Conservation (phyloP, 1,140 invertebrate genomes). For the Lineus longissimus region DNA sequence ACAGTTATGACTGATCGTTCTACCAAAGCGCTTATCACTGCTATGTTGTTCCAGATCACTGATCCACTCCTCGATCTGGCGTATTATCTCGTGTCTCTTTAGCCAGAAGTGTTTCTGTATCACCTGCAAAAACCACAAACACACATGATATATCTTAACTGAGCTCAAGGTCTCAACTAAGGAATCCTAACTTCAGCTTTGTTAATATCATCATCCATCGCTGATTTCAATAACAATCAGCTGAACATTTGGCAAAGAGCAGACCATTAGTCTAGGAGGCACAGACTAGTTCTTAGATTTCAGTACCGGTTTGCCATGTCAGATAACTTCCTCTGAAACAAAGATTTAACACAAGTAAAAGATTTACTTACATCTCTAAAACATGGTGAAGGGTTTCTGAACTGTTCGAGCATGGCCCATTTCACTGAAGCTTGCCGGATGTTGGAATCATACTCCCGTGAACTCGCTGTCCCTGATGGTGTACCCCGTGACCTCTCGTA, state of each 20-base stretch:
- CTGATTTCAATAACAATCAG: not conserved
- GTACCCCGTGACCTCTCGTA: conserved; percentile 90
- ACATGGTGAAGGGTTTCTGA: conserved; percentile 84
- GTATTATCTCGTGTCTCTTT: conserved; percentile 84
- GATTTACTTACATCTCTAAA: conserved; percentile 74
- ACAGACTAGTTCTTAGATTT: too few species aligned
- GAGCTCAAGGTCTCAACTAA: not conserved
- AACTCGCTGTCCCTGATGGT: conserved; percentile 77
- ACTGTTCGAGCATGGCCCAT: conserved; percentile 94
- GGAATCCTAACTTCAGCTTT: not conserved
- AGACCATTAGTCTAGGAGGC: too few species aligned
- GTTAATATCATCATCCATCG: not conserved
- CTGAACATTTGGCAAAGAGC: not conserved
- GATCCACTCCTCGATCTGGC: conserved; percentile 86
- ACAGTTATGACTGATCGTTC: conserved; percentile 71
- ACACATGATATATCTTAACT: not conserved
- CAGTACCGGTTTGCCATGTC: not conserved
- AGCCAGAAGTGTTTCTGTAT: conserved; percentile 93
- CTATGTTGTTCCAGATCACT: conserved; percentile 74
- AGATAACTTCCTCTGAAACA: not conserved
- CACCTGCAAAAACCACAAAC: conserved; percentile 60
- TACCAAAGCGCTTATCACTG: conserved; percentile 65
- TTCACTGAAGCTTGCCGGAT: conserved; percentile 91
- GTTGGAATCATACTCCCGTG: conserved; percentile 89
- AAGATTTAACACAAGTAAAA: not conserved